phyloP scores from a whole-genome alignment of 2,888 invertebrate genomes.

The Rhagophthalmus giganteus region DNA sequence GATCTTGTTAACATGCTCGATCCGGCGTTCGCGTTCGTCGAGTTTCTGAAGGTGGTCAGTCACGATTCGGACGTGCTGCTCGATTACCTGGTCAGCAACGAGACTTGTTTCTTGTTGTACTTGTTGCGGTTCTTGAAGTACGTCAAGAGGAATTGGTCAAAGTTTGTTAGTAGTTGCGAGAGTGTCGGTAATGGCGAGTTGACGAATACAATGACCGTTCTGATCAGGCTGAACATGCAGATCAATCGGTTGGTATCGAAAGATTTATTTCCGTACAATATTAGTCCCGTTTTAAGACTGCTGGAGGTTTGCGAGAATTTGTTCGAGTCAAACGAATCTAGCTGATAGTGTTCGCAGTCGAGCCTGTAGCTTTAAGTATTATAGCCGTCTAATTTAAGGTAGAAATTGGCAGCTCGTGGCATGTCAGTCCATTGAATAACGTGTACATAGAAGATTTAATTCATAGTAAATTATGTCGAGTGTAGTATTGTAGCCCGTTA shows the following conservation, averaged over 20 bases:
- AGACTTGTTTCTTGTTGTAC: constrained; percentile 87
- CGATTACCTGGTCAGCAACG: constrained; percentile 86
- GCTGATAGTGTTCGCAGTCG: constrained; percentile 63
- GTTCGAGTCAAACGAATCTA: constrained; percentile 82
- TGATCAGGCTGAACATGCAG: constrained; percentile 76
- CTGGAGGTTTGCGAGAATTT: constrained; percentile 82
- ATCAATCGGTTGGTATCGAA: constrained; percentile 82
- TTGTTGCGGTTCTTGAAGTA: constrained; percentile 82
- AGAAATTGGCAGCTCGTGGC: too few species aligned
- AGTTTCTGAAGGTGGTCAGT: constrained; percentile 81
- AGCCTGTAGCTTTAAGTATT: too few species aligned
- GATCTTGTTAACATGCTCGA: constrained; percentile 81
- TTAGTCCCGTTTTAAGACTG: constrained; percentile 81
- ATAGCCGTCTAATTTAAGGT: too few species aligned
- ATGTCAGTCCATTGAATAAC: too few species aligned
- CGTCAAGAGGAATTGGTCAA: constrained; percentile 80
- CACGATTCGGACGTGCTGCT: constrained; percentile 79
- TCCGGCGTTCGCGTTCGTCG: constrained; percentile 84
- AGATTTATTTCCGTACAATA: constrained; percentile 86
- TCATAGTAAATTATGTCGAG: too few species aligned
- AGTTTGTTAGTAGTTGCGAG: constrained; percentile 76
- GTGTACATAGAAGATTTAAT: too few species aligned
- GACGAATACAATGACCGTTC: constrained; percentile 81
- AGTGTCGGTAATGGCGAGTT: constrained; percentile 61
- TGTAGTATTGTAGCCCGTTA: too few species aligned